Conservation (phyloP, 2,888 invertebrate genomes). For the Stenotaenia linearis region DNA sequence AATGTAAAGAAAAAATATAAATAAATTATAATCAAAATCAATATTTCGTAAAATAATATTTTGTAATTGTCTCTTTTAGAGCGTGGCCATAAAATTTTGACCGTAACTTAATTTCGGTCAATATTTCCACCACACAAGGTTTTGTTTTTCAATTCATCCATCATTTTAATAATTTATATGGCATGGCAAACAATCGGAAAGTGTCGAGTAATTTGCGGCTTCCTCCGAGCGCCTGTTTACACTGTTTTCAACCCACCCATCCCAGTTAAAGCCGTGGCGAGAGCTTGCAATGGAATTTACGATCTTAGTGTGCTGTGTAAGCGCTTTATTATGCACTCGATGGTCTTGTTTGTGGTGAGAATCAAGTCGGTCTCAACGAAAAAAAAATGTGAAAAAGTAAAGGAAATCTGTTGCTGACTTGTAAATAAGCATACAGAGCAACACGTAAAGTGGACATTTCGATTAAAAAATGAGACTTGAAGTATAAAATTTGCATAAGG, state of each 20-base stretch:
- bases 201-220: conserved; percentile 24
- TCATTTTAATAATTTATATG: conserved; percentile 16
- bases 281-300: conserved; percentile 6
- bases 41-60: neutral
- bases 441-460: too few relatives aligned
- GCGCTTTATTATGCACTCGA: conserved; percentile 22
- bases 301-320: conserved; percentile 9
- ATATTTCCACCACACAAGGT: neutral
- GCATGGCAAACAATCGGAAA: conserved; percentile 7
- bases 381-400: neutral
- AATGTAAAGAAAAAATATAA: neutral
- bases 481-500: too few relatives aligned
- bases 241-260: neutral
- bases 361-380: neutral
- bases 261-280: conserved; percentile 3
- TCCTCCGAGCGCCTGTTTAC: conserved; percentile 15
- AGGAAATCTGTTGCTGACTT: neutral
- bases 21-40: neutral
- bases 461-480: too few relatives aligned
- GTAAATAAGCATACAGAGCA: too few relatives aligned
- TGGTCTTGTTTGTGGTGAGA: conserved; percentile 26
- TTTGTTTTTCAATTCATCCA: neutral
- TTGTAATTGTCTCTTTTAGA: neutral
- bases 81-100: neutral
- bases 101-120: neutral